Base-by-base conservation (phyloP, 2,888 invertebrate species). In the Netelia virgata region DNA sequence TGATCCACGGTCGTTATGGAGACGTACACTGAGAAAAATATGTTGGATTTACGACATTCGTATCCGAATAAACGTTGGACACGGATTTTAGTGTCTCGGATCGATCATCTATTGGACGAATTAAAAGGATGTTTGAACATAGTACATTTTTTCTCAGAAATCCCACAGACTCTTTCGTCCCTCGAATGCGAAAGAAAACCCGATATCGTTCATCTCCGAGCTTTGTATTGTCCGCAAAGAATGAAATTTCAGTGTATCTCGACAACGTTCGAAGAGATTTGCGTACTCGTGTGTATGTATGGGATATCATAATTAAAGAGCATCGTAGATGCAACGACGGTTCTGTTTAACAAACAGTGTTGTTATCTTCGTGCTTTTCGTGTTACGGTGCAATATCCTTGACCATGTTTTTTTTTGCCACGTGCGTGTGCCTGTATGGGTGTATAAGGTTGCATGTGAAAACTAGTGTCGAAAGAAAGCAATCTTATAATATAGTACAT, bases 401-500 rank as follows among this genome's bases (percentile, higher is more conserved):
- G 47, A 36, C 55, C n/a, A 6, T 59, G 61, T 69, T 55, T 61
- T 18, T 55, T 8, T 36, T 28, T 50, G 43, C 23, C 28, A 43
- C 43, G n/a, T 18, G 70, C 57, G 66, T 66, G 80, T 70, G 66
- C 6, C 83, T 75, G 88, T 63, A 86, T 86, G 72, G 47, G 23
- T 47, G 20, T 57, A n/a, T 23, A 57, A 75, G 88, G 87, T 76
- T 88, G 88, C 89, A 88, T 77, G 77, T 91, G 88, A 88, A 36
- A 63, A 87, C 81, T 90, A 90, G 87, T 86, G 53, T 87, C 74
- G 84, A 90, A 89, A 77, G 41, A 91, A 88, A 87, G 86, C 87
- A 88, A 88, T 91, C 89, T 36, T 91, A 90, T 79, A 28, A 84
- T 89, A 88, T 89, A 88, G 82, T 87, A 91, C 89, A 92, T 91